A percentile compares a stretch with the other conserved stretches of the same genome.
Conservation (phyloP, 2,888 invertebrate species). For the Anthoptus insignis region DNA sequence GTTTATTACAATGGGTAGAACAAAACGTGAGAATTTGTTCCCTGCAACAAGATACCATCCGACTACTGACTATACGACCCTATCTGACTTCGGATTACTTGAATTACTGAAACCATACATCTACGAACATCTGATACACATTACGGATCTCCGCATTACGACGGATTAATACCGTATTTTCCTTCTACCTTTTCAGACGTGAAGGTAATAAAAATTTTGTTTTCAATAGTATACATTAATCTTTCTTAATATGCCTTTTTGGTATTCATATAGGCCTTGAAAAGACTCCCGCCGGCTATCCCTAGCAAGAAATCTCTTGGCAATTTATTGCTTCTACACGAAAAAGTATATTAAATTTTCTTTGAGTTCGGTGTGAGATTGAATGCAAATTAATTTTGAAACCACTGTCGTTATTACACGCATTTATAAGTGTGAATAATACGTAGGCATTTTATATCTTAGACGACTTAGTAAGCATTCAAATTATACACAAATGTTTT, state of each 20-base stretch:
- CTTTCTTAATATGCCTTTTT: conserved; percentile 14
- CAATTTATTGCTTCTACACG: conserved; percentile 13
- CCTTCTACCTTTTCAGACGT: conserved; percentile 61
- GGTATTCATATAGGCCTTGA: conserved; percentile 23
- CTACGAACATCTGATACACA: conserved; percentile 74
- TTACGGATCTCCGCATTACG: conserved; percentile 75
- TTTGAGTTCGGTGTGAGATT: conserved; percentile 9
- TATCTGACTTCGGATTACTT: conserved; percentile 79
- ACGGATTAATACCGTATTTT: conserved; percentile 79
- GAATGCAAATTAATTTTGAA: conserved; percentile 13
- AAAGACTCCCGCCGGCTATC: conserved; percentile 6
- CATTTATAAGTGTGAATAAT: background rate
- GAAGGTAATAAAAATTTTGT: conserved; percentile 57
- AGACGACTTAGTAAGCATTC: too few relatives aligned
- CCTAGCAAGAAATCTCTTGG: conserved; percentile 19
- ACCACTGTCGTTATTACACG: background rate
- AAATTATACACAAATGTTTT: too few relatives aligned
- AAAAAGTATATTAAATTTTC: conserved; percentile 27
- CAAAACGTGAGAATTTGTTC: conserved; percentile 67
- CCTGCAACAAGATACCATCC: conserved; percentile 81
- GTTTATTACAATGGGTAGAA: conserved; percentile 23
- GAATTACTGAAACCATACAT: conserved; percentile 85
- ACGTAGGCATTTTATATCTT: too few relatives aligned
- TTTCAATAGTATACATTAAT: conserved; percentile 38
- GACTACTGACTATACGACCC: too few relatives aligned